These are phyloP conservation scores for Enteromius radiatus DNA, from an alignment of 2,797 vertebrate genomes.

Conservation along the genomic window DNA sequence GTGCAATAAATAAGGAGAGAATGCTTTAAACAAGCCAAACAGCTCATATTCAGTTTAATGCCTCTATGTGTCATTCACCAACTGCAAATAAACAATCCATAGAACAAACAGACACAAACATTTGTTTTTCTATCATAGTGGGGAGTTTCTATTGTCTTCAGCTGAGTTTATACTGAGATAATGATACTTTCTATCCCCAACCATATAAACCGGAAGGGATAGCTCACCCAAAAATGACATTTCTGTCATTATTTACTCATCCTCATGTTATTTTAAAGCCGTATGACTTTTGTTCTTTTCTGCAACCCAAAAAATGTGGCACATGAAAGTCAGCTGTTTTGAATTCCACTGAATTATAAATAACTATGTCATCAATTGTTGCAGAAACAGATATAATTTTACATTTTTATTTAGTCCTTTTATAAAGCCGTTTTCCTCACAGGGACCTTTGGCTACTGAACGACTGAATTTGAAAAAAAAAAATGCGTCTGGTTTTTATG, in stretches of 20 bases:
- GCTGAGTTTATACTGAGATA: background rate
- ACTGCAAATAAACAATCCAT: constrained; percentile 1
- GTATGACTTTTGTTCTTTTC: background rate
- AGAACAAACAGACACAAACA: constrained; percentile 16
- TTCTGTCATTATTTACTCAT: background rate
- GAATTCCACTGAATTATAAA: background rate
- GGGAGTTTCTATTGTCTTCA: background rate
- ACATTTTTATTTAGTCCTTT: background rate
- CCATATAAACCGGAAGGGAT: background rate
- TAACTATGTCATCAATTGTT: background rate
- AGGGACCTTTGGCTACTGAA: background rate
- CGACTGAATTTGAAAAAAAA: background rate
- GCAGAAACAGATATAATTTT: background rate
- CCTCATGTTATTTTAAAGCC: background rate
- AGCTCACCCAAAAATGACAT: background rate
- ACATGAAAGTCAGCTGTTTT: background rate
- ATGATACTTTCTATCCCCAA: background rate
- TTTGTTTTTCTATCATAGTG: constrained; percentile 1
- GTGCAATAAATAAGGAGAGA: constrained; percentile 41
- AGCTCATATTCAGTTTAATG: constrained; percentile 33
- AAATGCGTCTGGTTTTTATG: constrained; percentile 10
- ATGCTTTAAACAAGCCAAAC: constrained; percentile 35
- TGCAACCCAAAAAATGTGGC: background rate
- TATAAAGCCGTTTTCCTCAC: background rate
- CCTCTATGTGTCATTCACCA: constrained; percentile 26